These are phyloP conservation scores for Pasiphila rectangulata DNA, from an alignment of 2,888 invertebrate species.

Conservation along the genomic window DNA sequence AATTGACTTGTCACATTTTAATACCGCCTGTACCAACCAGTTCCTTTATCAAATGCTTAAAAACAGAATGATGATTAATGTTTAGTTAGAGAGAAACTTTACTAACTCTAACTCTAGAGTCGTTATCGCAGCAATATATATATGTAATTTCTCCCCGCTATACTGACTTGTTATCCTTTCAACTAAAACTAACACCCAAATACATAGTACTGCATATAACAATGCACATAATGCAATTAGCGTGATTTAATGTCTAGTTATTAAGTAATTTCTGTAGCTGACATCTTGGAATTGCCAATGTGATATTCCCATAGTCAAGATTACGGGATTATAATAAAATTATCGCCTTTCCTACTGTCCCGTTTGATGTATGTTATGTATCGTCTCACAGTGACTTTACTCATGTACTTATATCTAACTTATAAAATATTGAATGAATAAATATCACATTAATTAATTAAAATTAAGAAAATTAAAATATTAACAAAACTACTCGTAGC, in stretches of 20 bases:
- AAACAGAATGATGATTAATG: neutral
- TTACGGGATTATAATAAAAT: slow-evolving; percentile 1
- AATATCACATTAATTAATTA: too few species aligned
- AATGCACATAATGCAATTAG: slow-evolving; percentile 64
- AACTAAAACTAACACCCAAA: slow-evolving; percentile 5
- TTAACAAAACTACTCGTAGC: too few species aligned
- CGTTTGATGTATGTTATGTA: neutral
- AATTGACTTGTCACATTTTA: too few species aligned
- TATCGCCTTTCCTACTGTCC: neutral
- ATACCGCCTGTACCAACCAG: too few species aligned
- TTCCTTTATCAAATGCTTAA: too few species aligned
- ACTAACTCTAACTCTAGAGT: neutral
- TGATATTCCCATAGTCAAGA: neutral
- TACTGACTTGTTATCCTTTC: neutral
- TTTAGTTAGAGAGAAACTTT: too few species aligned
- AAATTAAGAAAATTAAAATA: too few species aligned
- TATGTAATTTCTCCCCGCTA: neutral
- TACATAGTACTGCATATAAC: slow-evolving; percentile 18
- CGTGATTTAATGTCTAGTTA: slow-evolving; percentile 67
- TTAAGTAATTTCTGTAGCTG: slow-evolving; percentile 64
- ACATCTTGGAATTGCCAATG: slow-evolving; percentile 39
- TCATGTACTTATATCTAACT: neutral
- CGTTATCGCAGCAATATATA: too few species aligned
- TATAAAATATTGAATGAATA: too few species aligned
- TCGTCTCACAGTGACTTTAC: neutral